phyloP scores from a whole-genome alignment of 2,888 invertebrate genomes.

The Zele albiditarsus region DNA sequence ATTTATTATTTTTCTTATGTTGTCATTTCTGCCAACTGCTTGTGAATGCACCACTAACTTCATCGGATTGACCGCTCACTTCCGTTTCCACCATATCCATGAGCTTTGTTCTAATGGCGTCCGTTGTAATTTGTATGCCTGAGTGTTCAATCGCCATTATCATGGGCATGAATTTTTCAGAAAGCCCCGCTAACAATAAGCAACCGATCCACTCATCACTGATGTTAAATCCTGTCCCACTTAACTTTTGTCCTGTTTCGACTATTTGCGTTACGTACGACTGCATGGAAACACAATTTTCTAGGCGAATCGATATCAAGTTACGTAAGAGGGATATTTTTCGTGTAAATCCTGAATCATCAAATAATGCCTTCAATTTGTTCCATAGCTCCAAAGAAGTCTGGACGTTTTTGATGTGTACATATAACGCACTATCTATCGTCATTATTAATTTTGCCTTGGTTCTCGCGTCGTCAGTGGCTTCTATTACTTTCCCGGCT shows the following conservation, averaged over 20 bases:
- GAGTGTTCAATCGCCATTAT: no score
- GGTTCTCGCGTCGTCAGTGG: slow-evolving; percentile 2
- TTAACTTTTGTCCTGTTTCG: slow-evolving; percentile 29
- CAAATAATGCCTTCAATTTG: not conserved
- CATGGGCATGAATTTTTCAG: slow-evolving; percentile 47
- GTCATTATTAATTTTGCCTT: not conserved
- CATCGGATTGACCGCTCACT: no score
- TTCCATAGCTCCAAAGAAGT: not conserved
- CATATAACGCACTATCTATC: not conserved
- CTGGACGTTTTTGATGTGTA: not conserved
- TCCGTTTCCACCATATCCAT: slow-evolving; percentile 48
- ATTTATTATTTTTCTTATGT: not conserved
- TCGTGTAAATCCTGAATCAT: no score
- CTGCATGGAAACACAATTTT: no score
- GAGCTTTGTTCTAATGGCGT: slow-evolving; percentile 59
- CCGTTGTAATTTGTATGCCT: slow-evolving; percentile 50
- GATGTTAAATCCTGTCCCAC: slow-evolving; percentile 18
- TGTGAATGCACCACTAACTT: not conserved
- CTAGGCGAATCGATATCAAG: no score
- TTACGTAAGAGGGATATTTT: no score
- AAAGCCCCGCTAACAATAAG: slow-evolving; percentile 35
- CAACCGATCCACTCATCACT: slow-evolving; percentile 25
- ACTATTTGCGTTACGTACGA: slow-evolving; percentile 12
- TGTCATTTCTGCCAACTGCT: no score
- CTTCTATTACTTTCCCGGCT: no score